phyloP scores from a whole-genome alignment of 2,113 vertebrate genomes.

The Tychaedon coryphoeus region DNA sequence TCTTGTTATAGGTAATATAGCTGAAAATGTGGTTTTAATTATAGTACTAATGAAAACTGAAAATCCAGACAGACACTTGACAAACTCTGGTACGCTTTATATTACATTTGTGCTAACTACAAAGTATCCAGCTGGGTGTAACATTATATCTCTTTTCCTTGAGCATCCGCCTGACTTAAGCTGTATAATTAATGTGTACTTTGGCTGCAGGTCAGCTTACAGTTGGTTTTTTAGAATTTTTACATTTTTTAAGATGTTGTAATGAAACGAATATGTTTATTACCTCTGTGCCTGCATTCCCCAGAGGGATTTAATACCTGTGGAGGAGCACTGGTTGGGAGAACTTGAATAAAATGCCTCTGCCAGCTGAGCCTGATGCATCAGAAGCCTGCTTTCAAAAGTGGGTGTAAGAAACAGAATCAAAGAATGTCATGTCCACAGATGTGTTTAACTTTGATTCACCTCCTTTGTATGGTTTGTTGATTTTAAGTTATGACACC shows the following conservation, averaged over 20 bases:
- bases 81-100: slow-evolving; percentile 82
- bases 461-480: slow-evolving; percentile 9
- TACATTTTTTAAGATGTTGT: slow-evolving; percentile 76
- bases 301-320: slow-evolving; percentile 48
- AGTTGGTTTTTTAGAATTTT: slow-evolving; percentile 72
- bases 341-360: neutral
- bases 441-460: slow-evolving; percentile 28
- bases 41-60: slow-evolving; percentile 85
- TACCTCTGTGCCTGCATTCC: slow-evolving; percentile 67
- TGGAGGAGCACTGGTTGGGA: neutral
- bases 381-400: slow-evolving; percentile 21
- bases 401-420: slow-evolving; percentile 21
- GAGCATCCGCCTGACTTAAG: slow-evolving; percentile 81
- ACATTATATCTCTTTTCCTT: slow-evolving; percentile 76
- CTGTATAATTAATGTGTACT: slow-evolving; percentile 86
- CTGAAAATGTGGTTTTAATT: slow-evolving; percentile 86
- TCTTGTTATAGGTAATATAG: slow-evolving; percentile 84
- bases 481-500: slow-evolving; percentile 24
- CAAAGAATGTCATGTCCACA: slow-evolving; percentile 25
- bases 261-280: slow-evolving; percentile 75
- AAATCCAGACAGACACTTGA: slow-evolving; percentile 86
- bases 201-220: slow-evolving; percentile 82
- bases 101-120: slow-evolving; percentile 86
- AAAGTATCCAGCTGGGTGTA: slow-evolving; percentile 85
- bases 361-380: slow-evolving; percentile 22